Base-by-base conservation (phyloP, 2,888 invertebrate species). In the Argyra leucocephala region DNA sequence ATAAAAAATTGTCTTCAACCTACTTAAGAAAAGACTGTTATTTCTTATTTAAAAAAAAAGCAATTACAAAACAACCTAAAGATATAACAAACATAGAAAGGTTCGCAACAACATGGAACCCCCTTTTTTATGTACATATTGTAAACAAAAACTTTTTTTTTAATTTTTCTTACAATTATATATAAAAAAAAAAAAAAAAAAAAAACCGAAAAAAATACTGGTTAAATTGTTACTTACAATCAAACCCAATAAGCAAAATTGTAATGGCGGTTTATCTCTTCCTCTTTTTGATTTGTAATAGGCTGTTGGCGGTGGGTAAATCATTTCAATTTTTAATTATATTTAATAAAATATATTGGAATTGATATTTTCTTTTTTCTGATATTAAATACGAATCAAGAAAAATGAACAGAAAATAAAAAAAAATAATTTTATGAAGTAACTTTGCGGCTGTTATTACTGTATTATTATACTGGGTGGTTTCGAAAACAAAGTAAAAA, bases 81-180 rank as follows among this genome's bases (percentile, higher is more conserved):
- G n/a, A n/a, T n/a, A n/a, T n/a, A n/a, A n/a, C n/a, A n/a, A n/a
- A n/a, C n/a, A n/a, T n/a, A n/a, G n/a, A n/a, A n/a, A 48, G 15
- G 18, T 48, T 48, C 48, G 15, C 48, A 48, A 5, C 15, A 18
- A 48, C 48, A 48, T 48, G 48, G 9, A n/a, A n/a, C 48, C 48
- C 48, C 48, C 48, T 48, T 48, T 48, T 48, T 48, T 48, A 48
- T 48, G 48, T 48, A 48, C n/a, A n/a, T n/a, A n/a, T n/a, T n/a
- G n/a, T n/a, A n/a, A n/a, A n/a, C n/a, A n/a, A n/a, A n/a, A n/a
- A n/a, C n/a, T n/a, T n/a, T n/a, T n/a, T n/a, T n/a, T n/a, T n/a
- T n/a, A n/a, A n/a, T n/a, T n/a, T n/a, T n/a, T n/a, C n/a, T n/a
- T n/a, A n/a, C n/a, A n/a, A n/a, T n/a, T n/a, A n/a, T n/a, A n/a